phyloP scores from a whole-genome alignment of 2,113 vertebrate genomes.

The Dicrurus megarhynchus region DNA sequence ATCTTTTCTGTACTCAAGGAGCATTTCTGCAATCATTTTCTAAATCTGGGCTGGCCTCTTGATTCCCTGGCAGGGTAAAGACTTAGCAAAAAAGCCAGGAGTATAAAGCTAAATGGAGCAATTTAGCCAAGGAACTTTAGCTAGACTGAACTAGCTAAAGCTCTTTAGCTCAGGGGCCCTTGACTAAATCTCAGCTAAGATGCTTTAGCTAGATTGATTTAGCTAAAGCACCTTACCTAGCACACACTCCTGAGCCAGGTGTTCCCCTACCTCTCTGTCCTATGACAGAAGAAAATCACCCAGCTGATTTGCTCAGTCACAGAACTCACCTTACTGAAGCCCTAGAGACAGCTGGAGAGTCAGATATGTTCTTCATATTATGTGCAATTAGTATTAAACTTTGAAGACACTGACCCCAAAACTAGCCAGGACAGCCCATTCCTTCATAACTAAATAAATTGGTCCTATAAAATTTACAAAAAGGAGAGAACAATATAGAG shows the following conservation, averaged over 20 bases:
- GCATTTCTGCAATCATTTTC: background rate
- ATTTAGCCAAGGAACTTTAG: constrained; percentile 23
- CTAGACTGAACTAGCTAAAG: constrained; percentile 30
- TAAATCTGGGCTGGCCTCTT: background rate
- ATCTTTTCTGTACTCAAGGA: background rate
- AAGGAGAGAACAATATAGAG: background rate
- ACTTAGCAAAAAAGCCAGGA: background rate
- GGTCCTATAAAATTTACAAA: background rate
- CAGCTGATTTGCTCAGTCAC: background rate
- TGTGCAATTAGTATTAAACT: background rate
- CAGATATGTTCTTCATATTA: background rate
- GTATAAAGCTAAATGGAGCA: background rate
- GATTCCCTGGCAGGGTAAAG: background rate
- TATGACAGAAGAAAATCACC: background rate
- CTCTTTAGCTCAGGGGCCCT: constrained; percentile 14
- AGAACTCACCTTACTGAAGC: background rate
- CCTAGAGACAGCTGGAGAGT: background rate
- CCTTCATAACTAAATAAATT: background rate
- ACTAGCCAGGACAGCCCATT: background rate
- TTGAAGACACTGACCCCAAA: background rate
- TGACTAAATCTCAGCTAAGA: constrained; percentile 41
- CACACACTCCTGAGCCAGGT: background rate
- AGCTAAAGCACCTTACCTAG: constrained; percentile 44
- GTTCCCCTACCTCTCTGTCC: background rate
- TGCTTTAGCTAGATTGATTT: constrained; percentile 13